phyloP scores from a whole-genome alignment of 1,140 invertebrate species.

The Aporrectodea caliginosa region DNA sequence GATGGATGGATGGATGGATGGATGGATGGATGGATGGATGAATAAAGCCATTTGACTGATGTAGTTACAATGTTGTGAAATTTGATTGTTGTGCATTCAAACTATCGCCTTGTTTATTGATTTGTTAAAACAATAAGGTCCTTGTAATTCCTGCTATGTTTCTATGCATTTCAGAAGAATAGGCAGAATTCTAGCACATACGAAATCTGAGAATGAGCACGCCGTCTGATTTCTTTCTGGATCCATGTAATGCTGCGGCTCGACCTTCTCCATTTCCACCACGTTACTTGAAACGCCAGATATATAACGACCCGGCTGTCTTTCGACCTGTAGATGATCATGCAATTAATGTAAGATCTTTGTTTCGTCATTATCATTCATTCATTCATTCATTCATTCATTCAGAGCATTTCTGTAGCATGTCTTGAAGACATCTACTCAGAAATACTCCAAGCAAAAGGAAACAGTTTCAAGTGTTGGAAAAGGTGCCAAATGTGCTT shows the following conservation, averaged over 20 bases:
- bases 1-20: too few species aligned
- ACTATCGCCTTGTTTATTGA: not conserved
- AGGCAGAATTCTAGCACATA: not conserved
- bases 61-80: too few species aligned
- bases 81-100: not conserved
- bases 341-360: slow-evolving; percentile 76
- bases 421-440: too few species aligned
- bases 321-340: slow-evolving; percentile 91
- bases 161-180: not conserved
- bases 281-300: slow-evolving; percentile 83
- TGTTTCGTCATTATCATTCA: too few species aligned
- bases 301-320: slow-evolving; percentile 86
- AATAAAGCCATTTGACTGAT: too few species aligned
- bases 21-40: too few species aligned
- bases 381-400: too few species aligned
- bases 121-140: too few species aligned
- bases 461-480: too few species aligned
- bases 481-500: too few species aligned
- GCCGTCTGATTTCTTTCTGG: slow-evolving; percentile 26
- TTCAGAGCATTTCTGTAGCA: too few species aligned
- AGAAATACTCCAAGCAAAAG: too few species aligned
- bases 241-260: slow-evolving; percentile 16
- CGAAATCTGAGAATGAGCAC: slow-evolving; percentile 12
- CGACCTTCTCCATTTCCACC: slow-evolving; percentile 79
- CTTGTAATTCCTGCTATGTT: not conserved